A percentile compares a stretch with the other conserved stretches of the same genome.
These are phyloP conservation scores for Hypselothyrea guttata DNA, from an alignment of 2,888 invertebrate genomes.

Conservation along the genomic window DNA sequence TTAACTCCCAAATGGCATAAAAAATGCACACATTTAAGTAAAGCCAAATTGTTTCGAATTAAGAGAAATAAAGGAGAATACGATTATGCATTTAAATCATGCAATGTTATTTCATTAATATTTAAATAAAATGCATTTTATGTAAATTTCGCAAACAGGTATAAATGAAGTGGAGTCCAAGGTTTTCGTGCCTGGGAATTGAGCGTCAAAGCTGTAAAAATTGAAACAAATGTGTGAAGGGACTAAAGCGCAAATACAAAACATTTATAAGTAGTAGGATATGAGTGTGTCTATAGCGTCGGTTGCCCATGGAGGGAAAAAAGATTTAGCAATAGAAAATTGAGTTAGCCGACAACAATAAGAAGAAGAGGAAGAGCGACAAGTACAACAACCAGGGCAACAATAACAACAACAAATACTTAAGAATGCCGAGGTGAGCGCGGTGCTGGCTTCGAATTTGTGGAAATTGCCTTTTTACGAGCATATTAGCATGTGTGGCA, in stretches of 20 bases:
- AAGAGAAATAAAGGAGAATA: too few species aligned
- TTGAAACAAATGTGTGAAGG: constrained; percentile 71
- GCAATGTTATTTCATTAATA: constrained; percentile 63
- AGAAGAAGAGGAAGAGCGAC: constrained; percentile 15
- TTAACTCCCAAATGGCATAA: too few species aligned
- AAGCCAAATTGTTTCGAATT: too few species aligned
- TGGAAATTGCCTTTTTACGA: constrained; percentile 80
- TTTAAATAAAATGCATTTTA: constrained; percentile 69
- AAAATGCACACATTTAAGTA: too few species aligned
- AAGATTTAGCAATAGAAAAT: constrained; percentile 76
- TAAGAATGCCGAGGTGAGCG: constrained; percentile 54
- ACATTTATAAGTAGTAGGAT: neutral
- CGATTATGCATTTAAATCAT: constrained; percentile 44
- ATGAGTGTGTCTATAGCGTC: constrained; percentile 40
- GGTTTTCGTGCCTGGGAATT: constrained; percentile 30
- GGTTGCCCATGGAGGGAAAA: constrained; percentile 33
- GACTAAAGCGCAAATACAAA: constrained; percentile 45
- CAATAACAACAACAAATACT: constrained; percentile 26
- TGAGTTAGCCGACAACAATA: constrained; percentile 64
- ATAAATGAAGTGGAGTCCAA: neutral
- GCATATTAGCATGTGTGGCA: constrained; percentile 65
- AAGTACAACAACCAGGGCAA: constrained; percentile 37
- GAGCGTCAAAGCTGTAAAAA: constrained; percentile 52
- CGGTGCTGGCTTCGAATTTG: constrained; percentile 53
- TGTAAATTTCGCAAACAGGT: constrained; percentile 59